phyloP scores from a whole-genome alignment of 2,888 invertebrate species.

The Calliphora vomitoria region DNA sequence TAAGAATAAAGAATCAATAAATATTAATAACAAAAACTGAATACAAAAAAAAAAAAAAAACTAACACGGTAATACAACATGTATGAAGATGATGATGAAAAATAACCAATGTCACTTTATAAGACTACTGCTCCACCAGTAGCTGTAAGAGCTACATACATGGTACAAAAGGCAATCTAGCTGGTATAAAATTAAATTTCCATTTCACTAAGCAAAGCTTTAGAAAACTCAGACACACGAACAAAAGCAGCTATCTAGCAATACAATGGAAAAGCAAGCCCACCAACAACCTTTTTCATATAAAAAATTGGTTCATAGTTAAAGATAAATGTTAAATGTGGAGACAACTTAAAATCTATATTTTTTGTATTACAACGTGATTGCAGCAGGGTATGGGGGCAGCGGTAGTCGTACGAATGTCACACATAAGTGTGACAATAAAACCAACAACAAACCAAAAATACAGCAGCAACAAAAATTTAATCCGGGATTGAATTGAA shows the following conservation, averaged over 20 bases:
- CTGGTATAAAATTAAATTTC: conserved; percentile 64
- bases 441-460: conserved; percentile 48
- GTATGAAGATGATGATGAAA: conserved; percentile 50
- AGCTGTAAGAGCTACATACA: conserved; percentile 25
- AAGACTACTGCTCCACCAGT: conserved; percentile 41
- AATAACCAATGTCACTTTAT: conserved; percentile 62
- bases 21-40: conserved; percentile 49
- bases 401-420: conserved; percentile 25
- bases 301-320: conserved; percentile 50
- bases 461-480: conserved; percentile 47
- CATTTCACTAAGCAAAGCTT: conserved; percentile 74
- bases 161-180: conserved; percentile 50
- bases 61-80: conserved; percentile 16
- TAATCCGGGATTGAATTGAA: conserved; percentile 58
- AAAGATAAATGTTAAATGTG: conserved; percentile 51
- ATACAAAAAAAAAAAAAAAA: conserved; percentile 22
- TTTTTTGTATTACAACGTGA: conserved; percentile 30
- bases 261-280: conserved; percentile 48
- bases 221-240: conserved; percentile 23
- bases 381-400: neutral
- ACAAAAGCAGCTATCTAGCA: neutral
- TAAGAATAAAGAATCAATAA: conserved; percentile 59
- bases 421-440: conserved; percentile 59
- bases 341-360: conserved; percentile 51
- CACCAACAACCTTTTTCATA: conserved; percentile 36